Evolutionary conservation across 1,140 invertebrate species (phyloP).

Genomic region (Trichoplusia ni): DNA sequence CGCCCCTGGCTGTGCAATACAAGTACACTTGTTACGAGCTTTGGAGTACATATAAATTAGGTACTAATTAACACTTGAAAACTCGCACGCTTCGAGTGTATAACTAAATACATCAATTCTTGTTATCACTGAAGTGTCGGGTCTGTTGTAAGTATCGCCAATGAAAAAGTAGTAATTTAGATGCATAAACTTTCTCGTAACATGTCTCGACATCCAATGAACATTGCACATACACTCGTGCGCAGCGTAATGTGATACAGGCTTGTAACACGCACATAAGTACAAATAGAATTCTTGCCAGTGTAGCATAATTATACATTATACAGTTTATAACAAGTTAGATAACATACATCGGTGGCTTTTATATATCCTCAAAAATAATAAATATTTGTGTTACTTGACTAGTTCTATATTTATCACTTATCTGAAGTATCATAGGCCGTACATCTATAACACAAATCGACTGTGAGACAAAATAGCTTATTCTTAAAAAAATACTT

Average conservation of each 20-base stretch:
- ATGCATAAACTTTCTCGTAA: too few relatives aligned
- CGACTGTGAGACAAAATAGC: constrained; percentile 5
- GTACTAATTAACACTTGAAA: too few relatives aligned
- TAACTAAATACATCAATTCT: too few relatives aligned
- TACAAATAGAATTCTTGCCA: constrained; percentile 70
- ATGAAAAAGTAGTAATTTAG: too few relatives aligned
- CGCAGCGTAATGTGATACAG: constrained; percentile 2
- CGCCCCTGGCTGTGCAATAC: too few relatives aligned
- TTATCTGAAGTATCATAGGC: background rate
- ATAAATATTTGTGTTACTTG: background rate
- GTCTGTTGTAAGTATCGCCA: too few relatives aligned
- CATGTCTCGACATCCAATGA: too few relatives aligned
- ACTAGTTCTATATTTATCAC: background rate
- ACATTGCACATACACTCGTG: too few relatives aligned
- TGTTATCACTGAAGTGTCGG: too few relatives aligned
- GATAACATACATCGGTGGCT: background rate
- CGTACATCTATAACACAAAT: background rate
- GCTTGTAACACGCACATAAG: constrained; percentile 44
- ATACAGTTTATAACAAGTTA: constrained; percentile 28
- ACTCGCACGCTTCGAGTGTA: too few relatives aligned
- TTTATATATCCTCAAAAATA: background rate
- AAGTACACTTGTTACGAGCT: too few relatives aligned
- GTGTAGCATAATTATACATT: constrained; percentile 44
- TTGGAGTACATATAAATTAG: too few relatives aligned
- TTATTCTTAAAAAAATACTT: background rate